Evolutionary conservation across 2,888 invertebrate genomes (phyloP).

Genomic region (Galerucella nymphaeae): DNA sequence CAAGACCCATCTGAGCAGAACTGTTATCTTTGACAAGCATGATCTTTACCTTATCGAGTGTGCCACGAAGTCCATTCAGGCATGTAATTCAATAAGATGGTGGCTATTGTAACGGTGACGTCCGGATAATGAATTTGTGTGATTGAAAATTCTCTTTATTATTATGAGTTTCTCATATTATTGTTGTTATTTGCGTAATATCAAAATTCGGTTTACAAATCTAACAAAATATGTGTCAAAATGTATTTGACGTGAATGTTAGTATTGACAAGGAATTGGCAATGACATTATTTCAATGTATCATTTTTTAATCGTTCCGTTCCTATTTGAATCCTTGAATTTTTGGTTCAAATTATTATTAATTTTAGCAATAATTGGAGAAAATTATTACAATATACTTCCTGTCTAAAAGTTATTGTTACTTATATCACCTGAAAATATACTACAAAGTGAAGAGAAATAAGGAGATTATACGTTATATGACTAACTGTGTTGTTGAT

Average conservation of each 20-base stretch:
- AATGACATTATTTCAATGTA: too few relatives aligned
- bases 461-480: not conserved
- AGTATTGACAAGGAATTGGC: too few relatives aligned
- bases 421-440: not conserved
- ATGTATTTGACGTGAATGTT: too few relatives aligned
- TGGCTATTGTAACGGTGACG: slow-evolving; percentile 18
- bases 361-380: too few relatives aligned
- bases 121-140: slow-evolving; percentile 29
- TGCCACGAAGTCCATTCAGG: slow-evolving; percentile 24
- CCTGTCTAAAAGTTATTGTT: too few relatives aligned
- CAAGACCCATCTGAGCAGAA: slow-evolving; percentile 30
- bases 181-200: too few relatives aligned
- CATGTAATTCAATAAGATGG: slow-evolving; percentile 34
- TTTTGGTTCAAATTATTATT: too few relatives aligned
- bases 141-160: not conserved
- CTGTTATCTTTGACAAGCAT: slow-evolving; percentile 33
- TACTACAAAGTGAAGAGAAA: not conserved
- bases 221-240: too few relatives aligned
- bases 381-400: too few relatives aligned
- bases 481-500: not conserved
- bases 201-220: too few relatives aligned
- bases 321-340: too few relatives aligned
- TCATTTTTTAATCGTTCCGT: too few relatives aligned
- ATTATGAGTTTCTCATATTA: not conserved
- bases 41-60: slow-evolving; percentile 34